Evolutionary conservation across 2,797 vertebrate species (phyloP).

Genomic region (Chelidonichthys spinosus): DNA sequence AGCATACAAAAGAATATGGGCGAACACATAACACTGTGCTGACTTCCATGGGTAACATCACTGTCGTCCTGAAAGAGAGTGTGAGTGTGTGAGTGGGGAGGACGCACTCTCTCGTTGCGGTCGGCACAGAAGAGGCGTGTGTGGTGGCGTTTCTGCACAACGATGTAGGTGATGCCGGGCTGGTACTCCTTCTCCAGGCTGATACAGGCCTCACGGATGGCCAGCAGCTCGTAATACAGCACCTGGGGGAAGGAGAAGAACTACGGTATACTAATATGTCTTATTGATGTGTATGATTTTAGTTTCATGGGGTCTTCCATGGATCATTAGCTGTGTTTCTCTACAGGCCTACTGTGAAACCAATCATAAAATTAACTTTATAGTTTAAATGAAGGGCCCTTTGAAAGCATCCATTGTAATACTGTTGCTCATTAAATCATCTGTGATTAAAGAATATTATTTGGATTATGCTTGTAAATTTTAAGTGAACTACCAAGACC

Average conservation of each 20-base stretch:
- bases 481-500: neutral
- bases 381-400: neutral
- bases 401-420: neutral
- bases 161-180: slow-evolving; percentile 98
- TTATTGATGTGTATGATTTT: neutral
- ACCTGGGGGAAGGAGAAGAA: slow-evolving; percentile 81
- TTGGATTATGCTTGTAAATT: neutral
- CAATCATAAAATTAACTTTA: neutral
- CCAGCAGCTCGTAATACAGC: slow-evolving; percentile 97
- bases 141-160: slow-evolving; percentile 98
- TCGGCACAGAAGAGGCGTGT: slow-evolving; percentile 98
- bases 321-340: neutral
- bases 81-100: neutral
- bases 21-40: slow-evolving; percentile 30
- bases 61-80: neutral
- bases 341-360: neutral
- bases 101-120: slow-evolving; percentile 96
- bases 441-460: neutral
- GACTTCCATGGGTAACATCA: slow-evolving; percentile 31
- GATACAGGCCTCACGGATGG: slow-evolving; percentile 98
- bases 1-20: slow-evolving; percentile 34
- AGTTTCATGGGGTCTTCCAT: neutral
- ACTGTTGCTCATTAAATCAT: neutral
- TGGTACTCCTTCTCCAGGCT: slow-evolving; percentile 99
- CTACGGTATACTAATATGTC: neutral